Conservation (phyloP, 2,888 invertebrate genomes). For the Taphrorychus bicolor region DNA sequence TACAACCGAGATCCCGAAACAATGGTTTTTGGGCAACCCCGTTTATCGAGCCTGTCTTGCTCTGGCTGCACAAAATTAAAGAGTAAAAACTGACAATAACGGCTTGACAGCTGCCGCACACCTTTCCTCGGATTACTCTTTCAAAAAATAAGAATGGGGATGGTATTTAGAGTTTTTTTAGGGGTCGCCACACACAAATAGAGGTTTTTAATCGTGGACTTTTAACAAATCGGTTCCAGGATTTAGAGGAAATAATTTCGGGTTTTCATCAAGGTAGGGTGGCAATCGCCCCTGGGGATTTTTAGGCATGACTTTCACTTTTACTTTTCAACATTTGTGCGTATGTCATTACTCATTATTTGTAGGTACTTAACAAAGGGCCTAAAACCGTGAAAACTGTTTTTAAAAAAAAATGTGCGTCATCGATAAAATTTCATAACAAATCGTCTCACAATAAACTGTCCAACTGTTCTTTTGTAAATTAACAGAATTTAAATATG, state of each 20-base stretch:
- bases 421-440: not conserved
- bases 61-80: constrained; percentile 16
- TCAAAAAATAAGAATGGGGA: constrained; percentile 38
- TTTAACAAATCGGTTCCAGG: constrained; percentile 31
- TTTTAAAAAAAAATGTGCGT: too few species aligned
- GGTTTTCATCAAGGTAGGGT: constrained; percentile 8
- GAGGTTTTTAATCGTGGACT: constrained; percentile 28
- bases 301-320: constrained; percentile 22
- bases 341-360: too few species aligned
- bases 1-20: not conserved
- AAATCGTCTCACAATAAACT: too few species aligned
- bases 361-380: too few species aligned
- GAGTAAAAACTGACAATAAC: constrained; percentile 36
- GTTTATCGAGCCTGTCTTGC: constrained; percentile 16
- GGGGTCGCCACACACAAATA: constrained; percentile 33
- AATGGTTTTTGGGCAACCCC: constrained; percentile 8
- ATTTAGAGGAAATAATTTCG: constrained; percentile 24
- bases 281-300: constrained; percentile 9
- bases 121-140: constrained; percentile 40
- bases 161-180: constrained; percentile 32
- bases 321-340: too few species aligned
- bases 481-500: not conserved
- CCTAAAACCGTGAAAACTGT: too few species aligned
- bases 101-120: constrained; percentile 37
- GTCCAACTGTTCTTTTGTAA: not conserved